Percentiles rank a stretch among this genome's conserved stretches.
phyloP scores from a whole-genome alignment of 2,888 invertebrate genomes.

The Leucophora obtusa region DNA sequence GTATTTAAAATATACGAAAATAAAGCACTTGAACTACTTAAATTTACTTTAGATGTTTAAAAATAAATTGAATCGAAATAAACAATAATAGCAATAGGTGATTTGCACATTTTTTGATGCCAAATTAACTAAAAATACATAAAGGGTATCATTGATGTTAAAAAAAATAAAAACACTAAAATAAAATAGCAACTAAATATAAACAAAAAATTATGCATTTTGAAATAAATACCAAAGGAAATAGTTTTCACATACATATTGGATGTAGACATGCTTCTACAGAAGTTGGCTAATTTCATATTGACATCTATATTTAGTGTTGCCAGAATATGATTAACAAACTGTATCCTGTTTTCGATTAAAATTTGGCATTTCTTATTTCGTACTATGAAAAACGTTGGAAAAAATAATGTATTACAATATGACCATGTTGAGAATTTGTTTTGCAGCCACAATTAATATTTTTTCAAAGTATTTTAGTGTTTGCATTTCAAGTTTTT shows the following conservation, averaged over 20 bases:
- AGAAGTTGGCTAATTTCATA: too few species aligned
- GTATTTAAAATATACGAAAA: background rate
- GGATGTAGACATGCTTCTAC: too few species aligned
- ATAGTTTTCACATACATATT: background rate
- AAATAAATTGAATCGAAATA: slow-evolving; percentile 36
- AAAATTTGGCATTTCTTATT: too few species aligned
- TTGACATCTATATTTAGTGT: too few species aligned
- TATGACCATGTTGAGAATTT: too few species aligned
- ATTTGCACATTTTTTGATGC: slow-evolving; percentile 36
- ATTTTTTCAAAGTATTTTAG: too few species aligned
- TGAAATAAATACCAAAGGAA: background rate
- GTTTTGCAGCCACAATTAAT: too few species aligned
- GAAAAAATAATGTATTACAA: too few species aligned
- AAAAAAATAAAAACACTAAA: background rate
- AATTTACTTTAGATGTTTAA: slow-evolving; percentile 40
- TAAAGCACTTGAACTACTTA: slow-evolving; percentile 49
- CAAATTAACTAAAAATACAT: slow-evolving; percentile 31
- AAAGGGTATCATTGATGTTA: slow-evolving; percentile 48
- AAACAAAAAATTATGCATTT: background rate
- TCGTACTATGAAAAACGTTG: too few species aligned
- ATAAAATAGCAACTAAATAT: background rate
- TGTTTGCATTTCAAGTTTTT: too few species aligned
- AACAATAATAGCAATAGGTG: slow-evolving; percentile 1
- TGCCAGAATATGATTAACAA: too few species aligned
- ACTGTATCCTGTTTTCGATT: too few species aligned